A percentile compares a stretch with the other conserved stretches of the same genome.
Conservation (phyloP, 2,797 vertebrate genomes). For the Coracias cyanogaster region DNA sequence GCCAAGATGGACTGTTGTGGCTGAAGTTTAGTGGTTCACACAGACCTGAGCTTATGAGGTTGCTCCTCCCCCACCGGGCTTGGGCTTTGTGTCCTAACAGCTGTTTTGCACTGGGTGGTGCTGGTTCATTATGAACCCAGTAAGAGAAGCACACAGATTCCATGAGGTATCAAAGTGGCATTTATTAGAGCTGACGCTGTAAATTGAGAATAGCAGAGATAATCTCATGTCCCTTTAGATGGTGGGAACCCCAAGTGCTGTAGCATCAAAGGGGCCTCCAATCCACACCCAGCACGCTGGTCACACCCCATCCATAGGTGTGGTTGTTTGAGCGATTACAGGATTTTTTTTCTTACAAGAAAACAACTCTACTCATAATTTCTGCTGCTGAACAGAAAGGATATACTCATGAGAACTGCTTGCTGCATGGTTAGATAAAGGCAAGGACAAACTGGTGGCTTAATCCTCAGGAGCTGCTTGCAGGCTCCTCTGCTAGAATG, state of each 20-base stretch:
- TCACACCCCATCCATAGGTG: too few species aligned
- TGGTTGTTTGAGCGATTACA: fast-evolving
- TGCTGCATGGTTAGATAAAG: background rate
- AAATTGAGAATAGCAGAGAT: background rate
- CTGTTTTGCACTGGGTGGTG: slow-evolving; percentile 1
- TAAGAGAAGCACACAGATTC: background rate
- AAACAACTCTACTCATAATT: background rate
- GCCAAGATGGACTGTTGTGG: background rate
- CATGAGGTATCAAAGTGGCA: fast-evolving
- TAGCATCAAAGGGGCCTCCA: background rate
- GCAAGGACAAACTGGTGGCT: background rate
- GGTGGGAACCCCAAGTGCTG: fast-evolving
- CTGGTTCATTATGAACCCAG: background rate
- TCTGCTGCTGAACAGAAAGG: background rate
- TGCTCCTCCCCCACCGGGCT: background rate
- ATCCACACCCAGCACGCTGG: background rate
- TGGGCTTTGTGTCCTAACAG: background rate
- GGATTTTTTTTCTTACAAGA: background rate
- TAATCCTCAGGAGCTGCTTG: background rate
- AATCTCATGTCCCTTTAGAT: background rate
- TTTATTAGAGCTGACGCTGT: background rate
- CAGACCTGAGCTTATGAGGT: background rate
- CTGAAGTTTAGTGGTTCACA: background rate
- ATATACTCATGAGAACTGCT: background rate
- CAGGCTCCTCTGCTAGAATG: background rate